Conservation (phyloP, 2,888 invertebrate genomes). For the Copidosoma aretas region DNA sequence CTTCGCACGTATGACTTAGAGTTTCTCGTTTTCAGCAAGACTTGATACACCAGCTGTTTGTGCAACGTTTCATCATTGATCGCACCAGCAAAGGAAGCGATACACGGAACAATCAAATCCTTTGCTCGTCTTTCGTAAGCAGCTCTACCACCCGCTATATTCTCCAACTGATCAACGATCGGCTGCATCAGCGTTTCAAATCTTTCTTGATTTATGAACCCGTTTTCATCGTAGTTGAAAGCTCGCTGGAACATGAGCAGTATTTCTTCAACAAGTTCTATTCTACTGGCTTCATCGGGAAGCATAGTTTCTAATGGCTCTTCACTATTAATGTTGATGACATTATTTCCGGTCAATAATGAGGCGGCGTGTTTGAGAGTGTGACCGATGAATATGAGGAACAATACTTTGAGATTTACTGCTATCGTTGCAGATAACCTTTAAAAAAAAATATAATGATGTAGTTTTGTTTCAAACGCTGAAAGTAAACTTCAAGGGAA, state of each 20-base stretch:
- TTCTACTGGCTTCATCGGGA: conserved; percentile 53
- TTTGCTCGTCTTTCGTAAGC: conserved; percentile 68
- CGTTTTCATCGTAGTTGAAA: conserved; percentile 83
- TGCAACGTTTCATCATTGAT: conserved; percentile 86
- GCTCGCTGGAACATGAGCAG: conserved; percentile 78
- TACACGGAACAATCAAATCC: conserved; percentile 75
- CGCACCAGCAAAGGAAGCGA: conserved; percentile 83
- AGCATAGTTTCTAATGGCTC: conserved; percentile 67
- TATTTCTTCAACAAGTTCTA: conserved; percentile 72
- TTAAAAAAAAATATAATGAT: conserved; percentile 50
- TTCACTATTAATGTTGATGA: conserved; percentile 63
- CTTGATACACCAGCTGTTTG: conserved; percentile 90
- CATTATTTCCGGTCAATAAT: conserved; percentile 75
- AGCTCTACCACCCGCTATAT: conserved; percentile 71
- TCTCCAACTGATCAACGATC: conserved; percentile 87
- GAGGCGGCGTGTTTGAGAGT: conserved; percentile 82
- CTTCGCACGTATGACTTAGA: conserved; percentile 73
- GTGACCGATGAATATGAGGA: conserved; percentile 88
- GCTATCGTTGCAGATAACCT: conserved; percentile 80
- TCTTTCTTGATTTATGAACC: conserved; percentile 82
- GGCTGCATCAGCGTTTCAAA: conserved; percentile 87
- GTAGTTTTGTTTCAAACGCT: neutral
- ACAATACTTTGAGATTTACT: conserved; percentile 82
- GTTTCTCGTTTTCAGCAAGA: conserved; percentile 85
- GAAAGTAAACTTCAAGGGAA: neutral